phyloP scores from a whole-genome alignment of 2,888 invertebrate species.

The Rhagonycha fulva region DNA sequence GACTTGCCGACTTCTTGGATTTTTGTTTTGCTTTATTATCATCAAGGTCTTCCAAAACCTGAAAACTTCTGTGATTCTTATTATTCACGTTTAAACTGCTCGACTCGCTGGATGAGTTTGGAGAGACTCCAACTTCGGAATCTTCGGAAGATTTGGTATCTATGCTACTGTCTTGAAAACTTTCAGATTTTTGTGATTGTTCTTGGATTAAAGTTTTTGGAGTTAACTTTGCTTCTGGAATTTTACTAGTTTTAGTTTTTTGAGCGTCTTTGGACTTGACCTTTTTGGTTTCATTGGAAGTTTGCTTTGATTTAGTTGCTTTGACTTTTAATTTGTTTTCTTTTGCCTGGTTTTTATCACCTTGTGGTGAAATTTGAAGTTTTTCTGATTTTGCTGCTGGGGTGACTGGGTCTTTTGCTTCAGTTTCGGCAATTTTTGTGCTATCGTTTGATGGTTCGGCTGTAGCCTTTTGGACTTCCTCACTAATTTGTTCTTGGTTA shows the following conservation, averaged over 20 bases:
- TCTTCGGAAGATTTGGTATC: constrained; percentile 24
- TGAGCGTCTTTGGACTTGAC: not conserved
- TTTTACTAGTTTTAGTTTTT: not conserved
- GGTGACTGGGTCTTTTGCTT: not conserved
- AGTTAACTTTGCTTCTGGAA: not conserved
- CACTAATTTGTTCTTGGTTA: not conserved
- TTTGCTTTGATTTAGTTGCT: not conserved
- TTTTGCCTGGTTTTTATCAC: not conserved
- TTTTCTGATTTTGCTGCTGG: not conserved
- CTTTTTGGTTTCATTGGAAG: not conserved
- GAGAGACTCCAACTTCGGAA: constrained; percentile 34
- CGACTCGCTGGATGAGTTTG: constrained; percentile 23
- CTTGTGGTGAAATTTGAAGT: not conserved
- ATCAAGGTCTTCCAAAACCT: constrained; percentile 44
- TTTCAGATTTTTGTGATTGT: constrained; percentile 5
- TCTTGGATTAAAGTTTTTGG: not conserved
- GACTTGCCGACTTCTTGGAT: not conserved
- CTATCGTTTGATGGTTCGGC: not conserved
- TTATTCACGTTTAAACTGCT: constrained; percentile 33
- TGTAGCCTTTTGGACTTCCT: not conserved
- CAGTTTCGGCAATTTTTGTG: not conserved
- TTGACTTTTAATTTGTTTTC: not conserved
- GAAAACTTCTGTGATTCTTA: constrained; percentile 49
- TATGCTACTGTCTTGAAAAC: constrained; percentile 18
- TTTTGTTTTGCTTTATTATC: not conserved